A percentile compares a stretch with the other conserved stretches of the same genome.
Evolutionary conservation across 1,140 invertebrate species (phyloP).

Genomic region (Solenopsis invicta): DNA sequence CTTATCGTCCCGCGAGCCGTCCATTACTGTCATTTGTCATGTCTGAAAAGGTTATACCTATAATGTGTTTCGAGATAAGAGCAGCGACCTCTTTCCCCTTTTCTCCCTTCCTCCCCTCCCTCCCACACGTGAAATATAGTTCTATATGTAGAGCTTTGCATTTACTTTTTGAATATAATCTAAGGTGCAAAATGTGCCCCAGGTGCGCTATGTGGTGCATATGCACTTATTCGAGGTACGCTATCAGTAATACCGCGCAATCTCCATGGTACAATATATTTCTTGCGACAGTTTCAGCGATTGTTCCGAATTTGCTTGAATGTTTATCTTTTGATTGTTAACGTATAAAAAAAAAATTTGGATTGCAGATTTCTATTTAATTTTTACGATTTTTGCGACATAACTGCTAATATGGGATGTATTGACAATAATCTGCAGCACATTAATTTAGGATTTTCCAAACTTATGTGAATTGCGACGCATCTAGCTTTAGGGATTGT

Average conservation of each 20-base stretch:
- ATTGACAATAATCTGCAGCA: background rate
- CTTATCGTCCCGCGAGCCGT: slow-evolving; percentile 43
- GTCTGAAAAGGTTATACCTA: slow-evolving; percentile 55
- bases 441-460: too few species aligned
- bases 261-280: slow-evolving; percentile 54
- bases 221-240: slow-evolving; percentile 56
- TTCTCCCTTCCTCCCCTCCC: background rate
- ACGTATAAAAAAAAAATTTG: background rate
- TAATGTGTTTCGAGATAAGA: slow-evolving; percentile 59
- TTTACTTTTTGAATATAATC: slow-evolving; percentile 64
- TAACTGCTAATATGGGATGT: background rate
- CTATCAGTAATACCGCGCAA: slow-evolving; percentile 58
- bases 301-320: slow-evolving; percentile 31
- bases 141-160: slow-evolving; percentile 40
- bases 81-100: slow-evolving; percentile 54
- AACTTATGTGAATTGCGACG: too few species aligned
- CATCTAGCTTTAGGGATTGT: too few species aligned
- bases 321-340: slow-evolving; percentile 46
- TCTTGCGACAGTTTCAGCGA: slow-evolving; percentile 49
- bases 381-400: background rate
- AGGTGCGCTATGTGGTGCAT: slow-evolving; percentile 53
- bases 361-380: background rate
- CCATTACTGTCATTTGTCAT: slow-evolving; percentile 60
- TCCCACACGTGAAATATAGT: slow-evolving; percentile 49
- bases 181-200: slow-evolving; percentile 64